These are phyloP conservation scores for Sphaeridia pumilis DNA, from an alignment of 2,888 invertebrate genomes.

Conservation along the genomic window DNA sequence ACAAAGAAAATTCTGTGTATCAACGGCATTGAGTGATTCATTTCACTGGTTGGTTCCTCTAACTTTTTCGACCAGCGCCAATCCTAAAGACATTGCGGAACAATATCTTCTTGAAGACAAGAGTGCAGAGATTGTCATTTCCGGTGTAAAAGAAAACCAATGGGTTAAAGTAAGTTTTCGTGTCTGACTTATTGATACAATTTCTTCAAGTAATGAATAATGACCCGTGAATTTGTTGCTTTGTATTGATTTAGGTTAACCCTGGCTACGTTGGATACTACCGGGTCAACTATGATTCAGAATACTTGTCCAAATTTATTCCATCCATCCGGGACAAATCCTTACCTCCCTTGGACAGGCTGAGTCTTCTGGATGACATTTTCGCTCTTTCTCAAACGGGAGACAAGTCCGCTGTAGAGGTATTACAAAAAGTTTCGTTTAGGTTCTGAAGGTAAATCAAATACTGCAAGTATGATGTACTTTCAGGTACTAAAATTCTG, in stretches of 20 bases:
- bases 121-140: conserved; percentile 55
- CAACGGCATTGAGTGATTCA: conserved; percentile 35
- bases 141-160: conserved; percentile 56
- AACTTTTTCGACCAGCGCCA: conserved; percentile 61
- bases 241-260: conserved; percentile 48
- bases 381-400: conserved; percentile 90
- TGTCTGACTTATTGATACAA: not conserved
- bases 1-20: conserved; percentile 60
- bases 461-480: too few relatives aligned
- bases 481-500: conserved; percentile 54
- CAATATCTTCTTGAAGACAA: conserved; percentile 52
- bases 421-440: conserved; percentile 10
- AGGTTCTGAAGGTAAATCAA: not conserved
- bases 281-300: conserved; percentile 71
- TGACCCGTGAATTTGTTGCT: not conserved
- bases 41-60: conserved; percentile 82
- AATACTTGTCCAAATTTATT: conserved; percentile 61
- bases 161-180: conserved; percentile 60
- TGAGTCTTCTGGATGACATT: conserved; percentile 80
- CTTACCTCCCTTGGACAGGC: conserved; percentile 69
- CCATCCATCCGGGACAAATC: conserved; percentile 66
- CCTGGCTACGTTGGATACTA: conserved; percentile 79
- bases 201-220: not conserved
- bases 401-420: conserved; percentile 57
- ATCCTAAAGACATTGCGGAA: conserved; percentile 51